Percentiles rank a stretch among this genome's conserved stretches.
phyloP scores from a whole-genome alignment of 1,140 invertebrate species.

The Lordiphosa stackelbergi region DNA sequence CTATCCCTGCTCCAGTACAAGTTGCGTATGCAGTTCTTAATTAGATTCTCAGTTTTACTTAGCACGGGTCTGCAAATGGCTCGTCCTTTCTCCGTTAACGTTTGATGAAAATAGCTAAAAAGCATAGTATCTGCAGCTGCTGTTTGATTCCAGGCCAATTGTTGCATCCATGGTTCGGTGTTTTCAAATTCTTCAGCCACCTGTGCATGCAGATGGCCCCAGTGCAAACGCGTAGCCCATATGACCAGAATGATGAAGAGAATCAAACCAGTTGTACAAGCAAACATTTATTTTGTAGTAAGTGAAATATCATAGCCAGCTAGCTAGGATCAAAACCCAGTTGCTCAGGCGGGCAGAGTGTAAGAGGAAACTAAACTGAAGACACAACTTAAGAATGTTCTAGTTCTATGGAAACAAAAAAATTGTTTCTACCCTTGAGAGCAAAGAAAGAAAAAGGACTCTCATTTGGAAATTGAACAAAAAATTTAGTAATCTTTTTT shows the following conservation, averaged over 20 bases:
- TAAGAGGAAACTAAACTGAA: too few relatives aligned
- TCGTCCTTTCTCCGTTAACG: not conserved
- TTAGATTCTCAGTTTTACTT: not conserved
- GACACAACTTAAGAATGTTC: too few relatives aligned
- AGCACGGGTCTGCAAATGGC: not conserved
- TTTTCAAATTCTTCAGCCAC: not conserved
- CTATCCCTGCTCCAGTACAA: not conserved
- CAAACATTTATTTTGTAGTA: not conserved
- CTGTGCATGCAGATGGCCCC: not conserved
- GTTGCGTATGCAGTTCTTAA: not conserved
- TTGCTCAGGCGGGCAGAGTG: not conserved
- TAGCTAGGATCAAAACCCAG: not conserved
- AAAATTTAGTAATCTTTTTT: too few relatives aligned
- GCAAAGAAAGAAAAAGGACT: too few relatives aligned
- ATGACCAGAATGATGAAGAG: not conserved
- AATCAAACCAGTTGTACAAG: not conserved
- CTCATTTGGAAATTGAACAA: too few relatives aligned
- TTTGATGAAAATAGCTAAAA: not conserved
- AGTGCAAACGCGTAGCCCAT: not conserved
- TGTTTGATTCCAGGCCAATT: not conserved
- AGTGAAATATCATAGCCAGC: constrained; percentile 2
- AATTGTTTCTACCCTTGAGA: too few relatives aligned
- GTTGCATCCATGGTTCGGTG: not conserved
- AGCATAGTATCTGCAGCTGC: not conserved
- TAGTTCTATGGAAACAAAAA: too few relatives aligned